These are phyloP conservation scores for Dysmachus trigonus DNA, from an alignment of 2,888 invertebrate genomes.

Conservation along the genomic window DNA sequence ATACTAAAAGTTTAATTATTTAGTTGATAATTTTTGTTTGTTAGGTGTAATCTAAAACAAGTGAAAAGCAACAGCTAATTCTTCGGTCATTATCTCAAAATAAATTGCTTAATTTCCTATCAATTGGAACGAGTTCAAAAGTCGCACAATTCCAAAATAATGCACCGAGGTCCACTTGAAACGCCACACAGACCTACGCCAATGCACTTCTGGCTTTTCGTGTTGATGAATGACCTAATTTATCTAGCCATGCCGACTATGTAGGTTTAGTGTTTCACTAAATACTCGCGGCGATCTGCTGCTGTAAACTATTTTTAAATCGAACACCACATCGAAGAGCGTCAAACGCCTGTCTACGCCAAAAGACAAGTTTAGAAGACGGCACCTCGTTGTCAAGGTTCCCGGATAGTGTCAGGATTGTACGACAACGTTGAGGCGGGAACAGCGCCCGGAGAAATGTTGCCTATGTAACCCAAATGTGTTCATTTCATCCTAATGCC, in stretches of 20 bases:
- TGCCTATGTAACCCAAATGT: background rate
- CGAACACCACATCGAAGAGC: slow-evolving; percentile 20
- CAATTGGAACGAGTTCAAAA: background rate
- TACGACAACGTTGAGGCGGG: background rate
- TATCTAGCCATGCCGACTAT: slow-evolving; percentile 8
- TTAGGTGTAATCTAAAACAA: background rate
- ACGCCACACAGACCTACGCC: slow-evolving; percentile 11
- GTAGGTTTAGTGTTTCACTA: slow-evolving; percentile 35
- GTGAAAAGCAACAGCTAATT: background rate
- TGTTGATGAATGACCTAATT: slow-evolving; percentile 40
- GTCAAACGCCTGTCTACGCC: slow-evolving; percentile 10
- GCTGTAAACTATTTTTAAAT: slow-evolving; percentile 38
- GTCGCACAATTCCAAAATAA: slow-evolving; percentile 10
- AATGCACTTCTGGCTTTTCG: slow-evolving; percentile 3
- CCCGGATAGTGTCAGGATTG: background rate
- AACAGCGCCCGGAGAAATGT: background rate
- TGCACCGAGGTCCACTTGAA: background rate
- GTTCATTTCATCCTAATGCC: background rate
- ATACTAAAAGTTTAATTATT: background rate
- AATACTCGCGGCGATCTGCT: slow-evolving; percentile 3
- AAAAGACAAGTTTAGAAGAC: slow-evolving; percentile 28
- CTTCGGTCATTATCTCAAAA: background rate
- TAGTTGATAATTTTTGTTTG: background rate
- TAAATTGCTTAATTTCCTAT: background rate
- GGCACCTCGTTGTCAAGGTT: slow-evolving; percentile 39